These are phyloP conservation scores for Phataginus tetradactyla DNA, from an alignment of 2,797 vertebrate species.

Conservation along the genomic window DNA sequence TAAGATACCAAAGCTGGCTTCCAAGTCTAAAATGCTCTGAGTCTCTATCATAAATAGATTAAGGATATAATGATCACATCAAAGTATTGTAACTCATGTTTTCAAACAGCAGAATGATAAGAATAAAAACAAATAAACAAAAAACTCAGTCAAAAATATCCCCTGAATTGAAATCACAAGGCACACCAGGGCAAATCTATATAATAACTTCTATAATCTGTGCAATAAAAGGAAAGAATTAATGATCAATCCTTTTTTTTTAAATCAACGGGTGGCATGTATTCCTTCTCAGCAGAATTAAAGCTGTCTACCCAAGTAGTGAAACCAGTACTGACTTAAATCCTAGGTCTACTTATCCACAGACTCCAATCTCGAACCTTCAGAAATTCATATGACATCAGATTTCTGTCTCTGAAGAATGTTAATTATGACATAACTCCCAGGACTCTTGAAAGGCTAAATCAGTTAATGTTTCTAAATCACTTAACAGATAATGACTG, in stretches of 20 bases:
- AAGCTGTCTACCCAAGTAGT: neutral
- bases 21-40: neutral
- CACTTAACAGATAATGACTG: conserved; percentile 39
- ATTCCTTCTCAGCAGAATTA: conserved; percentile 45
- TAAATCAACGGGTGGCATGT: neutral
- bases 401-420: conserved; percentile 44
- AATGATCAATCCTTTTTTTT: conserved; percentile 29
- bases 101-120: conserved; percentile 26
- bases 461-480: conserved; percentile 55
- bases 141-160: neutral
- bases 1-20: neutral
- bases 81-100: neutral
- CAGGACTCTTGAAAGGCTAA: conserved; percentile 1
- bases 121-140: conserved; percentile 18
- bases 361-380: neutral
- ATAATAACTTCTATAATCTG: neutral
- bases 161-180: neutral
- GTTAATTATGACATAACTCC: neutral
- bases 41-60: neutral
- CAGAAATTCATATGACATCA: conserved; percentile 38
- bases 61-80: conserved; percentile 7
- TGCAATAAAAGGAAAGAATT: neutral
- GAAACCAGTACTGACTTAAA: conserved; percentile 23
- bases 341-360: neutral
- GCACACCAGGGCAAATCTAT: neutral